Percentiles rank a stretch among this genome's conserved stretches.
Evolutionary conservation across 2,797 vertebrate genomes (phyloP).

Genomic region (Enoplosus armatus): DNA sequence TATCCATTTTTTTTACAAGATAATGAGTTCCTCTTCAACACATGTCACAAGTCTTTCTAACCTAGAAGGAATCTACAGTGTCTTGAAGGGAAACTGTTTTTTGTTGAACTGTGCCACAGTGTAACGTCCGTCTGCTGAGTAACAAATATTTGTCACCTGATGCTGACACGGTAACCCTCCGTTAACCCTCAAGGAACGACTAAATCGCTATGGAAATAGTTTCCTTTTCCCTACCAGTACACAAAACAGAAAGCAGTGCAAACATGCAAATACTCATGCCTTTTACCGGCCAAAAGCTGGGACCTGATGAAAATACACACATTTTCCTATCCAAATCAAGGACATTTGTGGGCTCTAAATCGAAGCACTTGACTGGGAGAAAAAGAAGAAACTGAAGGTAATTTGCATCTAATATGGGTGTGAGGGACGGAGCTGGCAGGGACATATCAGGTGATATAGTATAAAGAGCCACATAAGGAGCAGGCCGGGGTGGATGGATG

Average conservation of each 20-base stretch:
- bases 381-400: neutral
- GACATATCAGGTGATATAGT: no score
- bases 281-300: neutral
- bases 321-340: conserved; percentile 40
- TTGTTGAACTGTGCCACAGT: neutral
- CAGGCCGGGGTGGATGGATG: no score
- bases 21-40: neutral
- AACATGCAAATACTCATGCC: neutral
- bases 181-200: neutral
- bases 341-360: neutral
- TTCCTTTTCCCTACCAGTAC: neutral
- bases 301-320: neutral
- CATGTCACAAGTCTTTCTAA: neutral
- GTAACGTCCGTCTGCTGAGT: neutral
- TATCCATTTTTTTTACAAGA: no score
- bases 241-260: neutral
- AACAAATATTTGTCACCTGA: conserved; percentile 12
- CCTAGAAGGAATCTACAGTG: neutral
- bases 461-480: no score
- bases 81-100: neutral
- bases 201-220: conserved; percentile 26
- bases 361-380: neutral
- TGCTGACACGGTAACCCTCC: conserved; percentile 10
- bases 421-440: no score
- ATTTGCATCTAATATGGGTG: conserved; percentile 31